Evolutionary conservation across 2,888 invertebrate genomes (phyloP).

Genomic region (Ormyrus rosae): DNA sequence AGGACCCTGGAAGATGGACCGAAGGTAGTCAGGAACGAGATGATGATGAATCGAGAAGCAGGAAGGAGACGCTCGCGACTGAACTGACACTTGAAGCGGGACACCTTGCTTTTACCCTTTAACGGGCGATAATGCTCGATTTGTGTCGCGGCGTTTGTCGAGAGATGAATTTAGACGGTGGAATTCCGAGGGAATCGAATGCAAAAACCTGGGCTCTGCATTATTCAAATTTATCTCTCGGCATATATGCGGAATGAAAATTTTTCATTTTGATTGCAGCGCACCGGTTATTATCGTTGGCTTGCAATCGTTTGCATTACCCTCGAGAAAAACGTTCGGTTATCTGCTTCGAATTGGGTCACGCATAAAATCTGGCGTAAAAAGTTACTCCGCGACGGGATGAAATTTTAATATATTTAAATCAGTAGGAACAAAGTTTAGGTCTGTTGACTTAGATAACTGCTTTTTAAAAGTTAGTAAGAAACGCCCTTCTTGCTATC

Average conservation of each 20-base stretch:
- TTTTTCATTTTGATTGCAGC: neutral
- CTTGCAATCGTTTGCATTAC: constrained; percentile 5
- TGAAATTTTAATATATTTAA: too few species aligned
- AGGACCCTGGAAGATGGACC: constrained; percentile 12
- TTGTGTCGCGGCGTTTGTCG: too few species aligned
- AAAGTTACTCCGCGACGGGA: too few species aligned
- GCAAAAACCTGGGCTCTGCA: neutral
- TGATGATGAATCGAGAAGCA: constrained; percentile 41
- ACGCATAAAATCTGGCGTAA: neutral
- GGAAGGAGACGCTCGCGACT: neutral
- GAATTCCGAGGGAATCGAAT: too few species aligned
- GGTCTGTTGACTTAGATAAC: too few species aligned
- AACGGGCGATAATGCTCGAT: constrained; percentile 17
- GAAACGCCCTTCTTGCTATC: too few species aligned
- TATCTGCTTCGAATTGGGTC: too few species aligned
- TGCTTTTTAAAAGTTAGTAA: too few species aligned
- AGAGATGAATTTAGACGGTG: too few species aligned
- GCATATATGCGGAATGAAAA: neutral
- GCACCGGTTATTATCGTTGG: neutral
- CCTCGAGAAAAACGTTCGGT: neutral
- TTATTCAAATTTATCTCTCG: constrained; percentile 3
- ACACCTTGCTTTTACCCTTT: neutral
- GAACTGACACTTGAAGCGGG: neutral
- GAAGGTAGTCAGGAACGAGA: constrained; percentile 23
- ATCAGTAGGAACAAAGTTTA: too few species aligned